Base-by-base conservation (phyloP, 2,797 vertebrate genomes). In the Vireo griseus region DNA sequence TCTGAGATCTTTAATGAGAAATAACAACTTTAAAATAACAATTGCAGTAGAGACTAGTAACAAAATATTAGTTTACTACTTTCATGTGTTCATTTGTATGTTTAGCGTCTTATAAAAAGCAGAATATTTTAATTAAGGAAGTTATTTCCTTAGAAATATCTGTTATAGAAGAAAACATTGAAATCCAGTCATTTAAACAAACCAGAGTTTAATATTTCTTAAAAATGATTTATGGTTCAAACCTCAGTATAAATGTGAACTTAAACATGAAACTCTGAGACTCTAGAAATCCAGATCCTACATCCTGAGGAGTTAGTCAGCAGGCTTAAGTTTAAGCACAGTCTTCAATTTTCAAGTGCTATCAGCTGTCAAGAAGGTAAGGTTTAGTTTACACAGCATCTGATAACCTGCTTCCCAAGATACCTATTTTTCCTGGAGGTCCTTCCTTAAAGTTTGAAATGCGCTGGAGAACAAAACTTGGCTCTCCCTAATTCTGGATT, bases 51-150 rank as follows among this genome's bases (percentile, higher is more conserved):
- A 91, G 42, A 69, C 88, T 95, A 95, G 66, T 94, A 92, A 85
- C 37, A 80, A 94, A 97, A 85, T 81, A 88, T 40, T 89, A 69
- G 47, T 88, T 97, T 91, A 90, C 88, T 88, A 96, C 81, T 97
- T 92, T 81, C 79, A 94, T 52, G 57, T 90, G 58, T 40, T 95
- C 75, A 47, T 93, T 96, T 90, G 21, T 62, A 73, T 33, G 25
- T 66, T 86, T 88, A 92, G 28, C 26, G 61, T 88, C 47, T 85
- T 83, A 77, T n/a, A 87, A 85, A 94, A 95, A 92, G 44, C 50
- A 66, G 74, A 69, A 89, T 54, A 89, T 59, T 94, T 94, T 72
- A 57, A 88, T 90, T 92, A 81, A 96, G 63, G 82, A 96, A 94
- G 86, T 33, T 77, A 90, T 94, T 94, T 95, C 44, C 47, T 94